Evolutionary conservation across 2,797 vertebrate genomes (phyloP).

Genomic region (Huso huso): DNA sequence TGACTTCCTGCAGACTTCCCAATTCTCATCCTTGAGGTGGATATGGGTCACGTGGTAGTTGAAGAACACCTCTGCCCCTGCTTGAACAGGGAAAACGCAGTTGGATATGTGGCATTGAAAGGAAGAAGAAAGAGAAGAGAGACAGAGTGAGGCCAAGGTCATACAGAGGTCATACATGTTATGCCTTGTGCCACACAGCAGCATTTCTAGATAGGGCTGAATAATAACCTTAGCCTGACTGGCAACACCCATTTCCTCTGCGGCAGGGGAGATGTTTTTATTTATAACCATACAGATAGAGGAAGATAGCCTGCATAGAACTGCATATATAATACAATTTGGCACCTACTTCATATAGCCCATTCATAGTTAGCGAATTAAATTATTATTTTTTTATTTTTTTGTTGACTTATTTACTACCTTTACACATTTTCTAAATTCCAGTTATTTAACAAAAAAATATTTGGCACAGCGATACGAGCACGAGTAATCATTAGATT

Average conservation of each 20-base stretch:
- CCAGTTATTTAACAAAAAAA: no score
- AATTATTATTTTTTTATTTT: no score
- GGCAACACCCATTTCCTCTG: slow-evolving; percentile 4
- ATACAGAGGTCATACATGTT: neutral
- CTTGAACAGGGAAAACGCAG: slow-evolving; percentile 13
- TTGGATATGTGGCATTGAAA: slow-evolving; percentile 12
- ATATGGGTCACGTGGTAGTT: slow-evolving; percentile 65
- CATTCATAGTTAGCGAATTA: no score
- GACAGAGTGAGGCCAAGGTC: neutral
- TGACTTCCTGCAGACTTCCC: slow-evolving; percentile 67
- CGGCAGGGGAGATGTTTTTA: neutral
- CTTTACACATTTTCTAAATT: no score
- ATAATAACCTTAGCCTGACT: neutral
- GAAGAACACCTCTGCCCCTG: slow-evolving; percentile 70
- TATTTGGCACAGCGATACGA: no score
- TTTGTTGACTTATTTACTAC: no score
- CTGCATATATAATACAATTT: no score
- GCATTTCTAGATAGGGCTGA: neutral
- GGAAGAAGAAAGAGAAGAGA: neutral
- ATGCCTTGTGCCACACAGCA: neutral
- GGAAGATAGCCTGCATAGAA: no score
- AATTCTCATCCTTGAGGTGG: slow-evolving; percentile 56
- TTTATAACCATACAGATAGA: no score
- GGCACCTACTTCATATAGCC: no score
- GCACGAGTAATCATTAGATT: no score